Evolutionary conservation across 2,888 invertebrate genomes (phyloP), one percentile per base, ranked within the genome.

Genomic region (Dryobota labecula): DNA sequence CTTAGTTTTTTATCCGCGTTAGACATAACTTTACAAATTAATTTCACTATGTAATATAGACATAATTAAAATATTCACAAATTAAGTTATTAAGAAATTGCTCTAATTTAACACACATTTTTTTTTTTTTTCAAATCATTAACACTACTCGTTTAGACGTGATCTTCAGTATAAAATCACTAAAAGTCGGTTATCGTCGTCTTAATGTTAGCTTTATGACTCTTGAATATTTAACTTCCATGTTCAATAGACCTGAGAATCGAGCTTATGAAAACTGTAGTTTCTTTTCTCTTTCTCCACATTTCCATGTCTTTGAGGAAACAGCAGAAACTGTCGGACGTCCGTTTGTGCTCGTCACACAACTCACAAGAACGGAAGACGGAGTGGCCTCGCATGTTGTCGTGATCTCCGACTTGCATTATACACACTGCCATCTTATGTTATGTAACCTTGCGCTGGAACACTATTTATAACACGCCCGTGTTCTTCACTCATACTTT

Each of bases 281-380:
- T 38, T 70, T 54, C 4, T 24, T 65, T 57, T 8, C 2, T 36
- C 49, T 54, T 56, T 49, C 7, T 65, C 20, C 57, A 43, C 15
- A 62, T 51, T 53, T 60, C 24, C n/a, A 27, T 53, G 9, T 30
- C 11, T 47, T 60, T 70, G 41, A 82, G 65, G 57, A 73, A 80
- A 82, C 61, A 54, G 76, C 63, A 78, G 76, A 70, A 61, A 60
- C 69, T n/a, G 68, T 73, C 80, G 82, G 84, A 84, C 66, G 64
- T 87, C 83, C 81, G 78, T 73, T 70, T 72, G 71, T 74, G 64
- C 72, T 76, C 62, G 76, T 81, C 81, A 84, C 82, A 82, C 71
- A 76, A 78, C 62, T 80, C 82, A 83, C 78, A 70, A 61, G 62
- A 83, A 74, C 87, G 87, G 86, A 88, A 82, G 57, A 27, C 63